Evolutionary conservation across 2,888 invertebrate species (phyloP), one percentile per base, ranked within the genome.

Genomic region (Trimorus sp.): DNA sequence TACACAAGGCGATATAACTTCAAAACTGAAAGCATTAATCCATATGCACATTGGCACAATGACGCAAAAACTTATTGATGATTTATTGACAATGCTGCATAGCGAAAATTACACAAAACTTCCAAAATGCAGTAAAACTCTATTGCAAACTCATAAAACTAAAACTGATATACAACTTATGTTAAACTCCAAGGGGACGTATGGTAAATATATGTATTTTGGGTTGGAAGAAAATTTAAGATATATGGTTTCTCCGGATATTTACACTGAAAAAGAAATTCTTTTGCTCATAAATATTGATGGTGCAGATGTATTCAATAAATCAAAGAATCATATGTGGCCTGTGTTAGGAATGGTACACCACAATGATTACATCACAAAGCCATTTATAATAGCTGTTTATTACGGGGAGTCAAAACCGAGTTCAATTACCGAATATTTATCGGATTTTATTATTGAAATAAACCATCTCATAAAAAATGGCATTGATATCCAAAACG

Each of bases 371-470:
- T 49, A 49, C n/a, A 3, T 49, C n/a, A n/a, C 49, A 12, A 49
- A 49, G n/a, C 49, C 49, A 15, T 49, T 49, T 49, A 49, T 49
- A n/a, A 49, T 49, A 12, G 49, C 49, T 7, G 15, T 12, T 7
- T 53, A 26, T 26, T 53, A 16, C 8, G 15, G 53, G 0, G 7
- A 26, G 7, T 53, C 53, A 1, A 53, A 53, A 26, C 53, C 53
- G 6, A 5, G 9, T 15, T 53, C 53, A 12, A 7, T 26, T 8
- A 53, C 8, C 1, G 26, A 53, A 53, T 53, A 53, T 16, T 49
- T 82, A 8, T 42, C 70, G 38, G 78, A 82, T 65, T 79, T 82
- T 59, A 56, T 82, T 1, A 15, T 12, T 26, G 82, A 82, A 71
- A 54, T 58, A 14, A 48, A 42, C 5, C 7, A 12, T 16, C 48